Evolutionary conservation across 1,140 invertebrate species (phyloP).

Genomic region (Drosophila parabipectinata): DNA sequence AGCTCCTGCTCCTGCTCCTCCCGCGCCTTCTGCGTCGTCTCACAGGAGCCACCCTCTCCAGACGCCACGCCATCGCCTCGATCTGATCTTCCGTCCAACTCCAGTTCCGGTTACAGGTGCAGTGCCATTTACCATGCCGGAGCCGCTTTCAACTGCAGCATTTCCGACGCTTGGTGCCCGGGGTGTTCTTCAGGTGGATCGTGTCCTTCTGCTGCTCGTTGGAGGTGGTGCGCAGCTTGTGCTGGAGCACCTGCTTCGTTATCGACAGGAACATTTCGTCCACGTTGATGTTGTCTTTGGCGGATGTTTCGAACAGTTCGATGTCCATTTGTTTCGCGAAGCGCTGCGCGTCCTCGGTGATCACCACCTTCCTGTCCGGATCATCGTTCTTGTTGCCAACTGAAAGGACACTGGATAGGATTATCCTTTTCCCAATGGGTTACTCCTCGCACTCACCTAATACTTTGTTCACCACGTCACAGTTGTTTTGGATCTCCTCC

Average conservation of each 20-base stretch:
- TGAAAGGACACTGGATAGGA: constrained; percentile 70
- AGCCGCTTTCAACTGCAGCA: constrained; percentile 81
- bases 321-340: constrained; percentile 99
- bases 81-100: not conserved
- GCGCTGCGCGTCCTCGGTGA: constrained; percentile 97
- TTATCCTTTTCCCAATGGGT: too few species aligned
- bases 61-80: not conserved
- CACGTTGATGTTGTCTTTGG: constrained; percentile 99
- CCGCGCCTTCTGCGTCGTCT: constrained; percentile 4
- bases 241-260: constrained; percentile 86
- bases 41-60: too few species aligned
- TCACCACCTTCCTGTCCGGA: constrained; percentile 97
- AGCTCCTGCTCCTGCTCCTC: constrained; percentile 16
- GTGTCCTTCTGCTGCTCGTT: constrained; percentile 86
- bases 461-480: constrained; percentile 99
- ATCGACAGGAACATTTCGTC: constrained; percentile 95
- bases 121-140: constrained; percentile 22
- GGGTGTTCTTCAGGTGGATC: constrained; percentile 84
- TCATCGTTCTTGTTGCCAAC: constrained; percentile 99
- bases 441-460: constrained; percentile 88
- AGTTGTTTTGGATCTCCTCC: constrained; percentile 99
- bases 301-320: constrained; percentile 98
- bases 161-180: constrained; percentile 68
- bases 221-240: constrained; percentile 76
- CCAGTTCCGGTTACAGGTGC: constrained; percentile 32